Evolutionary conservation across 2,888 invertebrate species (phyloP).

Genomic region (Papilio demoleus): DNA sequence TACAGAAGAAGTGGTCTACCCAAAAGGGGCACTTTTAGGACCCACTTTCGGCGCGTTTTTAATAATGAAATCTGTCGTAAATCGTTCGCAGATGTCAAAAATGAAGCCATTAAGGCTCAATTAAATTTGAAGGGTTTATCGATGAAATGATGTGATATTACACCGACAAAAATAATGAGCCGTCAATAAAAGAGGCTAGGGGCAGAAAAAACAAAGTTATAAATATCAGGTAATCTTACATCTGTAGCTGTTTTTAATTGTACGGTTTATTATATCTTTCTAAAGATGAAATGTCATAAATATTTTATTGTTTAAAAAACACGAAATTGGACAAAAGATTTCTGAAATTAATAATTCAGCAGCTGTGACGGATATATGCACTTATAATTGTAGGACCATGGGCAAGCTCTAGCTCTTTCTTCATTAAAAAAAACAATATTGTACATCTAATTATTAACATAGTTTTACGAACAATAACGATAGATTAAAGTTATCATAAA

Average conservation of each 20-base stretch:
- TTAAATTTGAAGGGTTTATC: conserved; percentile 52
- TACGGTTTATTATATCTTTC: not conserved
- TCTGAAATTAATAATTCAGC: not conserved
- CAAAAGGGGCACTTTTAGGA: conserved; percentile 49
- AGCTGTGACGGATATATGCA: not conserved
- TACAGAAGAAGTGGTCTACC: conserved; percentile 37
- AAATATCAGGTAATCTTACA: conserved; percentile 1
- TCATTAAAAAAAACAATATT: too few relatives aligned
- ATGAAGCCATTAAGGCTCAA: conserved; percentile 60
- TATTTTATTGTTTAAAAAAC: not conserved
- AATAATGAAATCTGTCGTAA: conserved; percentile 57
- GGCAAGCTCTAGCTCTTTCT: too few relatives aligned
- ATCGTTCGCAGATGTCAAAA: conserved; percentile 52
- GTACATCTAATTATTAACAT: not conserved
- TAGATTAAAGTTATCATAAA: not conserved
- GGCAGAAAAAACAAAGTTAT: conserved; percentile 43
- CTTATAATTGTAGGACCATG: too few relatives aligned
- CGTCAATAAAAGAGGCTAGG: conserved; percentile 55
- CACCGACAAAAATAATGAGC: conserved; percentile 51
- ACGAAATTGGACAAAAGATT: not conserved
- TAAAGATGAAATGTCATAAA: not conserved
- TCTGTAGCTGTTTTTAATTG: conserved; percentile 1
- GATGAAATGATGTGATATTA: conserved; percentile 52
- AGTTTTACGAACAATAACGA: not conserved
- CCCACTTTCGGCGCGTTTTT: conserved; percentile 50